Base-by-base conservation (phyloP, 2,113 vertebrate genomes). In the Pterocles burchelli region DNA sequence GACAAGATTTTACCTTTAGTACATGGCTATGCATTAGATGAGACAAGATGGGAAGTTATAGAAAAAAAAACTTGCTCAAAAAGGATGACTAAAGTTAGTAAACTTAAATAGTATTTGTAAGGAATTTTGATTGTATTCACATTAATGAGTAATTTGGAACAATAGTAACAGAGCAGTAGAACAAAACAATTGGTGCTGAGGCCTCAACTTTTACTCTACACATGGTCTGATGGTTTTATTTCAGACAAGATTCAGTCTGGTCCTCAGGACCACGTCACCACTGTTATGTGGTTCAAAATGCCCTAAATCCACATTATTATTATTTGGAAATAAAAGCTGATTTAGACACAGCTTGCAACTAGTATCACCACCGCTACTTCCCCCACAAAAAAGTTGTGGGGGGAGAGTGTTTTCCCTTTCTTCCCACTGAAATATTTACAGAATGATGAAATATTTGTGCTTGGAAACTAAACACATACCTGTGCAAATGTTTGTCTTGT, bases 381-480 rank as follows among this genome's bases (percentile, higher is more conserved):
- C 13, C 12, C 41, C 3, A 1, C 17, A 13, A 26, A 73, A 45
- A 52, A 7, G 8, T 6, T 18, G 29, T 10, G 6, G 2, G 6
- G 3, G 6, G 16, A 3, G 17, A 3, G 4, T 36, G 22, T 59
- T 67, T 75, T 36, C 16, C 7, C 18, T n/a, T 65, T 72, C 24
- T 13, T 58, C 11, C 19, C 6, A 12, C 3, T 66, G 45, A 72
- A 45, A 66, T 52, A 72, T 38, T 90, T 79, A 46, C 24, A 59
- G 51, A 73, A 54, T 15, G 29, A 73, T 41, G 15, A 85, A 63
- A 34, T 28, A 78, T 45, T 65, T 71, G 16, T 31, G 33, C 24
- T 65, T 71, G 45, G 33, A 58, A 75, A 43, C 22, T 14, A 49
- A 68, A 58, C 9, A 43, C 59, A 7, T 38, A 66, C 28, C 62